A percentile compares a stretch with the other conserved stretches of the same genome.
Evolutionary conservation across 2,888 invertebrate genomes (phyloP).

Genomic region (Rhagophthalmus giganteus): DNA sequence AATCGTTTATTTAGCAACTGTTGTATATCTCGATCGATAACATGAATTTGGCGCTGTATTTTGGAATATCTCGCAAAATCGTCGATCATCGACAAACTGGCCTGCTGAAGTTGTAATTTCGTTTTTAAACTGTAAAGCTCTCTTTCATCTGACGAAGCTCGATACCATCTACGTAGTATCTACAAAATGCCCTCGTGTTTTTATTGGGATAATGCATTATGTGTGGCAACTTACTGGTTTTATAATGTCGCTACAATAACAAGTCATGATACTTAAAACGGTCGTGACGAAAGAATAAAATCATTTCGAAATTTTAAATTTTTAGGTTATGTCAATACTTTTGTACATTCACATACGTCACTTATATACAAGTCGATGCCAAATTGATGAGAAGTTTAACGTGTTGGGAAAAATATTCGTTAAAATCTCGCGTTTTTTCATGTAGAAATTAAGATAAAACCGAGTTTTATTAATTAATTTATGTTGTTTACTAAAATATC

Average conservation of each 20-base stretch:
- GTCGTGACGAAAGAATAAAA: background rate
- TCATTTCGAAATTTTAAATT: background rate
- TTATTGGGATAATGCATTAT: background rate
- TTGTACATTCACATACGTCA: too few species aligned
- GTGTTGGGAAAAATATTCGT: too few species aligned
- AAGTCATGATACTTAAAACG: background rate
- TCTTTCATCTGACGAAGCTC: constrained; percentile 56
- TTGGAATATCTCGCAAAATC: constrained; percentile 64
- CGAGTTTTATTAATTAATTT: too few species aligned
- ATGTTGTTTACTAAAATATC: too few species aligned
- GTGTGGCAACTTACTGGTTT: constrained; percentile 57
- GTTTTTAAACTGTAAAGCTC: constrained; percentile 53
- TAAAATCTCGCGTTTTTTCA: too few species aligned
- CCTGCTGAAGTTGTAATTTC: constrained; percentile 57
- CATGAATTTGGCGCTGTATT: constrained; percentile 62
- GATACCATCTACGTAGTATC: constrained; percentile 59
- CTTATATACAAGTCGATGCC: too few species aligned
- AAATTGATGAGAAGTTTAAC: too few species aligned
- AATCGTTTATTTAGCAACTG: constrained; percentile 43
- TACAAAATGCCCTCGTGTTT: constrained; percentile 35
- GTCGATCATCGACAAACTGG: constrained; percentile 60
- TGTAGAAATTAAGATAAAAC: too few species aligned
- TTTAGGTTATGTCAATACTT: constrained; percentile 10
- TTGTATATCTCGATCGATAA: constrained; percentile 57
- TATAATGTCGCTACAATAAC: constrained; percentile 45